Conservation (phyloP, 2,797 vertebrate genomes). For the Lepilemur ruficaudatus region DNA sequence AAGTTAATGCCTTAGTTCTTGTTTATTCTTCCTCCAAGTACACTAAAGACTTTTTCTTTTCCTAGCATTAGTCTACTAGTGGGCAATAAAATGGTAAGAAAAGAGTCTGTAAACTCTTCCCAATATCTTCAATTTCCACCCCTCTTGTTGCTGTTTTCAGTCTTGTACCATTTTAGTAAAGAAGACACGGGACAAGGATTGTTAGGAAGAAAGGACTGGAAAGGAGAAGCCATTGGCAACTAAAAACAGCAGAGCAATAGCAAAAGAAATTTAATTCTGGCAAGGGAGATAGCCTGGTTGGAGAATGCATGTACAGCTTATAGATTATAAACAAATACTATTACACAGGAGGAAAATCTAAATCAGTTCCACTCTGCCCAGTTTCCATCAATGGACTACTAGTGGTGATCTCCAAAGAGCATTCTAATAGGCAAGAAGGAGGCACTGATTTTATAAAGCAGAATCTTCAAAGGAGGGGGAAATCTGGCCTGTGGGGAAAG, state of each 20-base stretch:
- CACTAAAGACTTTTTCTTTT: not conserved
- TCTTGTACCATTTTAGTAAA: not conserved
- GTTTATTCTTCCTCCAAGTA: not conserved
- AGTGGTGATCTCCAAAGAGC: slow-evolving; percentile 46
- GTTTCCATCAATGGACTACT: slow-evolving; percentile 26
- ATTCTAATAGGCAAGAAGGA: slow-evolving; percentile 27
- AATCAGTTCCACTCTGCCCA: not conserved
- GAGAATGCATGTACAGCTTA: not conserved
- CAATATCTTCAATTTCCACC: not conserved
- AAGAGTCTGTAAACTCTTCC: not conserved
- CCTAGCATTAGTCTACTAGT: not conserved
- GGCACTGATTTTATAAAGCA: slow-evolving; percentile 61
- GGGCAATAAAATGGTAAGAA: slow-evolving; percentile 13
- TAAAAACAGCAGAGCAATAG: not conserved
- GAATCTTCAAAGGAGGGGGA: slow-evolving; percentile 73
- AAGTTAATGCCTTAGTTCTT: not conserved
- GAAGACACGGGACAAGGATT: not conserved
- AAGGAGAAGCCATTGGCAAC: not conserved
- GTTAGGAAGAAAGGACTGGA: not conserved
- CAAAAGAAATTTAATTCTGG: not conserved
- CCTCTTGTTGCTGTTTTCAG: not conserved
- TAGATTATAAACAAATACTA: not conserved
- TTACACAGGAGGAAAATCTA: not conserved
- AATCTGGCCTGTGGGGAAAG: slow-evolving; percentile 72
- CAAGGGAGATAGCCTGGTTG: not conserved